Percentiles rank a stretch among this genome's conserved stretches.
Evolutionary conservation across 2,888 invertebrate species (phyloP).

Genomic region (Aphodius granarius): DNA sequence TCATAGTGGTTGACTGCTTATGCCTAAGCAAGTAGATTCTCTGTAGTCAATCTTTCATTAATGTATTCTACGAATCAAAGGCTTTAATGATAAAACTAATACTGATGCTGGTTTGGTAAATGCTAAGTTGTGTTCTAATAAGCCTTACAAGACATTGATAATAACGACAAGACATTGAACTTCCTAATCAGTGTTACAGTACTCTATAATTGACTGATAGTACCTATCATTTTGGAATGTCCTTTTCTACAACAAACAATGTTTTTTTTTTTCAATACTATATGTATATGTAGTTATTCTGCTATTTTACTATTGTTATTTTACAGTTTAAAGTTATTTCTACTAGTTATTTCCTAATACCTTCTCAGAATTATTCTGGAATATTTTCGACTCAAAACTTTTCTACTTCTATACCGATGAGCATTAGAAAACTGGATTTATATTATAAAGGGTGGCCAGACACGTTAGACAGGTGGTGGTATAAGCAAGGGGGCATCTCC

Average conservation of each 20-base stretch:
- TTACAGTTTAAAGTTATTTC: no score
- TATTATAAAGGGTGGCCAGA: neutral
- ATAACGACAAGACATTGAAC: neutral
- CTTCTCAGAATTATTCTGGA: neutral
- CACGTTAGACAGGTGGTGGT: neutral
- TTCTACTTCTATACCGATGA: neutral
- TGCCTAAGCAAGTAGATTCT: neutral
- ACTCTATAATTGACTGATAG: no score
- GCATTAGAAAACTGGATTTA: neutral
- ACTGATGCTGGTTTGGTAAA: neutral
- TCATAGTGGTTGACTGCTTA: neutral
- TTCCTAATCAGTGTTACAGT: no score
- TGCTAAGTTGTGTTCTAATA: neutral
- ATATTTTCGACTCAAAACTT: neutral
- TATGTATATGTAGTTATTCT: no score
- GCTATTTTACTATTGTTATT: no score
- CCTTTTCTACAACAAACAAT: no score
- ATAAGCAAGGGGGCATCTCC: neutral
- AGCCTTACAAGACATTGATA: neutral
- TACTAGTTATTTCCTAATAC: no score
- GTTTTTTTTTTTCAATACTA: no score
- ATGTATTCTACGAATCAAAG: neutral
- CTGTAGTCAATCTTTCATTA: neutral
- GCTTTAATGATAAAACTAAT: neutral
- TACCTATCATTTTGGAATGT: no score